phyloP scores from a whole-genome alignment of 2,797 vertebrate genomes.

The Orientallactaga sibirica region DNA sequence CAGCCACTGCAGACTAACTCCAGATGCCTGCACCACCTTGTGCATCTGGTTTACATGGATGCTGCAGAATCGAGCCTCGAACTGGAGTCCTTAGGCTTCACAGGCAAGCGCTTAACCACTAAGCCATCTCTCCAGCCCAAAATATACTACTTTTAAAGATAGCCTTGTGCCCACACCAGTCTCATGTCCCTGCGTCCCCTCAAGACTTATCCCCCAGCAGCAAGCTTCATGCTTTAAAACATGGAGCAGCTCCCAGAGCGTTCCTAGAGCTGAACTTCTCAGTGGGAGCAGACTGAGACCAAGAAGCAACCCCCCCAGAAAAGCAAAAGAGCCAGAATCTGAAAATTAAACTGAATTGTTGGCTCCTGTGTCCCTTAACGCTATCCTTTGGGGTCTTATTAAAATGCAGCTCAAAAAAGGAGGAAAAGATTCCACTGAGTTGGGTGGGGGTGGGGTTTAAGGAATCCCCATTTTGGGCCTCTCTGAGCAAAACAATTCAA shows the following conservation, averaged over 20 bases:
- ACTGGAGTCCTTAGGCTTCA: too few relatives aligned
- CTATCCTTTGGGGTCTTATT: conserved; percentile 54
- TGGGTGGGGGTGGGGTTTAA: background rate
- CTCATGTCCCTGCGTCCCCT: background rate
- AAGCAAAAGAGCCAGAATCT: conserved; percentile 11
- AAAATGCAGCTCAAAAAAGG: conserved; percentile 48
- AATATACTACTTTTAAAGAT: background rate
- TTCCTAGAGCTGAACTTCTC: background rate
- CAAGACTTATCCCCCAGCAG: background rate
- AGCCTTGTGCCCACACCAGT: background rate
- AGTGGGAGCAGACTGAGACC: background rate
- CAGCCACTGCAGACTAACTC: too few relatives aligned
- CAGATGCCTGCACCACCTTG: too few relatives aligned
- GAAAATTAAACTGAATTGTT: conserved; percentile 48
- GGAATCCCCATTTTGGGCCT: background rate
- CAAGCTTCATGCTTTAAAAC: background rate
- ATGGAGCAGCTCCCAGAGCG: background rate
- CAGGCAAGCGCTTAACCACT: too few relatives aligned
- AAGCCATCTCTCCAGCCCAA: background rate
- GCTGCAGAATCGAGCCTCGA: too few relatives aligned
- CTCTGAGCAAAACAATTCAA: background rate
- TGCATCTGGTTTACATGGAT: too few relatives aligned
- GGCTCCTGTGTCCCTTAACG: background rate
- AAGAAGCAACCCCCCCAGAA: background rate
- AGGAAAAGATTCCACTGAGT: background rate